Base-by-base conservation (phyloP, 2,888 invertebrate genomes). In the Salpingus planirostris region DNA sequence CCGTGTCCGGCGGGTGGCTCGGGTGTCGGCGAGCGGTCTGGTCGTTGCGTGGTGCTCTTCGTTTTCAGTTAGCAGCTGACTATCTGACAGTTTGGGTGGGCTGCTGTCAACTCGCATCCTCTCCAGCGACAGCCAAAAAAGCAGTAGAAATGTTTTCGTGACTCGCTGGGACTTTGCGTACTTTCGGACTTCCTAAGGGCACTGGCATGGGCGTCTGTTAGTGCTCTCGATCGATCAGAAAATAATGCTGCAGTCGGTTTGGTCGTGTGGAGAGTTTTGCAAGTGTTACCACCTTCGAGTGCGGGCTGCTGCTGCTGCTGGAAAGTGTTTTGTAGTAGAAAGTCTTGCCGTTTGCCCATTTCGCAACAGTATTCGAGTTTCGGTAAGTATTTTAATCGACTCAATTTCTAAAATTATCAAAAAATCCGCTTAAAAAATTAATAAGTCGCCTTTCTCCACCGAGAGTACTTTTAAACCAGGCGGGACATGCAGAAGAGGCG, bases 321-420 rank as follows among this genome's bases (percentile, higher is more conserved):
- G 57, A 61, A 59, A 60, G 59, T 62, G 60, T 52, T 52, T 52
- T 49, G 46, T 61, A 63, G 61, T 62, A 63, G 62, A 62, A 62
- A 60, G 60, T 54, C 60, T 62, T 56, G 55, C 52, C 50, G 48
- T 52, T 55, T 50, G 50, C 50, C 52, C 52, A 50, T 59, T 59
- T 56, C 52, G 56, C 59, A 58, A 57, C 52, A 47, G n/a, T n/a
- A 49, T 46, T 51, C 50, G 32, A 43, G 40, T 54, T 52, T 57
- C 47, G 59, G 60, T 62, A 42, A 59, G 60, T 18, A 18, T 8
- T n/a, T n/a, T n/a, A n/a, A n/a, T n/a, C n/a, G n/a, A n/a, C n/a
- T n/a, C n/a, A n/a, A n/a, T n/a, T n/a, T n/a, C n/a, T n/a, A n/a
- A n/a, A n/a, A n/a, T n/a, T n/a, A n/a, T n/a, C n/a, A n/a, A n/a